Evolutionary conservation across 2,797 vertebrate species (phyloP), one percentile per base, ranked within the genome.

Genomic region (Myripristis jacobus): DNA sequence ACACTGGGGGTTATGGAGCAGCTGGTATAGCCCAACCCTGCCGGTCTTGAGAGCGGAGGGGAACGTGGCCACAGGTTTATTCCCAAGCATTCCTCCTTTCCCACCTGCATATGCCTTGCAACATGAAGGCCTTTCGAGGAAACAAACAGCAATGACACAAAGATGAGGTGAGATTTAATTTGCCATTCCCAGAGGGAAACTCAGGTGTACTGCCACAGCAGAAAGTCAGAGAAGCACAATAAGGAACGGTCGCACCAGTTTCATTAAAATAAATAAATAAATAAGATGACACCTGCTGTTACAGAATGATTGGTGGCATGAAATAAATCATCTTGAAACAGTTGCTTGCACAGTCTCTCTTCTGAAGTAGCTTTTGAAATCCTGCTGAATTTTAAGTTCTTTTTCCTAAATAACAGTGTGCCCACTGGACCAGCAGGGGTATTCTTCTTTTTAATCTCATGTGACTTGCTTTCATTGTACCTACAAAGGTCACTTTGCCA

Each of bases 1-100:
- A 90, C 89, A 91, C 76, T 85, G 75, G 82, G 83, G 75, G 77
- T 60, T 83, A 62, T 72, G 1, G 3, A 80, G 80, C 91, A 93
- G 90, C 89, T 93, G 92, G 83, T 82, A 64, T 66, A 63, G 48
- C 63, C 70, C 66, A 13, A 57, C 65, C 47, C 64, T 65, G 66
- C 74, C 72, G 63, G 67, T 64, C 56, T 51, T 41, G 51, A 79
- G 74, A 73, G 67, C 10, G 2, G 19, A 63, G 44, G 46, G 22
- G 46, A 76, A 63, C 8, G 62, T 66, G 68, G 58, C 80, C 72
- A 55, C 59, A 57, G 71, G 69, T 87, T 88, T 60, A 47, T 86
- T 89, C 68, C 72, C 70, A 82, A 70, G 72, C 51, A 64, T 82
- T 76, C 56, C 57, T 69, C 13, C 0, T 73, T 71, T 78, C 76